phyloP scores from a whole-genome alignment of 2,888 invertebrate species.

The Ophonus ardosiacus region DNA sequence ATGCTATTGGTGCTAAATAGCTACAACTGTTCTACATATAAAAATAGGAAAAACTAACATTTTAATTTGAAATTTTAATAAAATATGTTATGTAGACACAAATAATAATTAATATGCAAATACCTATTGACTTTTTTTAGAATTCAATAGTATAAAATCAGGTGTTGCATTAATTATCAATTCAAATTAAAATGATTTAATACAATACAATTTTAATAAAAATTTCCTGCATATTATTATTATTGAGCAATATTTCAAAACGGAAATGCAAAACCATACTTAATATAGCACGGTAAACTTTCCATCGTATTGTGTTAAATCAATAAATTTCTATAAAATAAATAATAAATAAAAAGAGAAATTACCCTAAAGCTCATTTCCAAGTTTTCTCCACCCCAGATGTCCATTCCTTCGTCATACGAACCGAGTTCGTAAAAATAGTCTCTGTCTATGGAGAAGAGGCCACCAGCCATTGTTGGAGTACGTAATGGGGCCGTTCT shows the following conservation, averaged over 20 bases:
- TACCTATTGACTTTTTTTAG: not conserved
- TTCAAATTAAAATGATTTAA: not conserved
- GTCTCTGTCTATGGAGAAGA: slow-evolving; percentile 95
- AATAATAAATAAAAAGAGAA: not conserved
- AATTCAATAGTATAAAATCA: not conserved
- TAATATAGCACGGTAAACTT: slow-evolving; percentile 17
- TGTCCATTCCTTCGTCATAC: slow-evolving; percentile 99
- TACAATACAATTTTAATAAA: not conserved
- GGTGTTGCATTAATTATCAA: not conserved
- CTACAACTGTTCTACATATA: not conserved
- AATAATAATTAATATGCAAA: slow-evolving; percentile 4
- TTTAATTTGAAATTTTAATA: slow-evolving; percentile 11
- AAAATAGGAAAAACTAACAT: slow-evolving; percentile 24
- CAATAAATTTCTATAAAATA: slow-evolving; percentile 10
- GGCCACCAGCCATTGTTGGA: slow-evolving; percentile 98
- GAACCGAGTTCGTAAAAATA: slow-evolving; percentile 99
- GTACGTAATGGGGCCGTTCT: slow-evolving; percentile 94
- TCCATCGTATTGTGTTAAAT: slow-evolving; percentile 18
- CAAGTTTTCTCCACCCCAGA: slow-evolving; percentile 98
- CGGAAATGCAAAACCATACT: not conserved
- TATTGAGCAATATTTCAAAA: not conserved
- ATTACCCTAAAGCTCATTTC: slow-evolving; percentile 96
- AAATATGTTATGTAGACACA: slow-evolving; percentile 53
- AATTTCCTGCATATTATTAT: not conserved
- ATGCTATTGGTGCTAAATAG: too few relatives aligned